A percentile compares a stretch with the other conserved stretches of the same genome.
Evolutionary conservation across 2,113 vertebrate species (phyloP).

Genomic region (Harpagus bidentatus): DNA sequence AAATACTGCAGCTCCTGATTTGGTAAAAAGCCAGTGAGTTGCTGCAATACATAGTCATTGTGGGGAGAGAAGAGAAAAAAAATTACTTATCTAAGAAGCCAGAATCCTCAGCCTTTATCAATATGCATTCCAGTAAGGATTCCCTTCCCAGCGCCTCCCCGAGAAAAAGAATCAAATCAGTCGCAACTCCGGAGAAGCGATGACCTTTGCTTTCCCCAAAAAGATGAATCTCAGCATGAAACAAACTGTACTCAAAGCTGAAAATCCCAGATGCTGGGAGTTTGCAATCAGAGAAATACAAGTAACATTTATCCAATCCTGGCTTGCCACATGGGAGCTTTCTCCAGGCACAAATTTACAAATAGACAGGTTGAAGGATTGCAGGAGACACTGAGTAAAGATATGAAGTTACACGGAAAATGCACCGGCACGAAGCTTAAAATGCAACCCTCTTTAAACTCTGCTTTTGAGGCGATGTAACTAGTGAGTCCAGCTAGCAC

Average conservation of each 20-base stretch:
- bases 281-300: conserved; percentile 50
- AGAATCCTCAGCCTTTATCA: conserved; percentile 65
- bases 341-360: conserved; percentile 30
- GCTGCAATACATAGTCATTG: conserved; percentile 79
- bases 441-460: neutral
- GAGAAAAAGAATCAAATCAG: conserved; percentile 37
- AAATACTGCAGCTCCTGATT: conserved; percentile 78
- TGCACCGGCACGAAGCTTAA: neutral
- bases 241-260: conserved; percentile 58
- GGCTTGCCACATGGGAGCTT: conserved; percentile 47
- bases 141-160: conserved; percentile 28
- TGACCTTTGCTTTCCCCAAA: conserved; percentile 34
- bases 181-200: neutral
- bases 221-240: conserved; percentile 48
- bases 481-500: neutral
- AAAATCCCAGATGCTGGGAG: conserved; percentile 60
- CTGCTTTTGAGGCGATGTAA: neutral
- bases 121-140: conserved; percentile 60
- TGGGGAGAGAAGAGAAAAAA: conserved; percentile 56
- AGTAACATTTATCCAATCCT: conserved; percentile 62
- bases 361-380: conserved; percentile 58
- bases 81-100: conserved; percentile 60
- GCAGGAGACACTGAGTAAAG: conserved; percentile 43
- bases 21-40: conserved; percentile 80
- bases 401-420: conserved; percentile 1